Conservation (phyloP, 2,113 vertebrate genomes). For the Heptranchias perlo region DNA sequence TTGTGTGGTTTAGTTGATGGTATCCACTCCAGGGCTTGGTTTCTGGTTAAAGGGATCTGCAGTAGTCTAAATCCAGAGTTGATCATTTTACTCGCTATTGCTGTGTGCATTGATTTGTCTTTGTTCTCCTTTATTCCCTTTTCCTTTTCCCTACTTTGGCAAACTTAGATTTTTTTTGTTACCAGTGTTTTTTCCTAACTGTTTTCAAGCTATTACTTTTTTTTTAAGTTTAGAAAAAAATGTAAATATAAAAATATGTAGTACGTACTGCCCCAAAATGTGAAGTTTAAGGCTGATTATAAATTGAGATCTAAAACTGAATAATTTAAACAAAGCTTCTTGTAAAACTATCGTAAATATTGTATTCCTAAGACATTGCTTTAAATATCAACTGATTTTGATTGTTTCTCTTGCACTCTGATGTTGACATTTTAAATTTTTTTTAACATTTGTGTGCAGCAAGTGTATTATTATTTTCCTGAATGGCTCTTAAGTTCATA, state of each 20-base stretch:
- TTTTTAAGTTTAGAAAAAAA: neutral
- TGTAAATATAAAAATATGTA: neutral
- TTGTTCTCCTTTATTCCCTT: slow-evolving; percentile 18
- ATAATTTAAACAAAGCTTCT: neutral
- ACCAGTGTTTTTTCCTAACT: neutral
- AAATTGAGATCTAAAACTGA: slow-evolving; percentile 9
- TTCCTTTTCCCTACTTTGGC: neutral
- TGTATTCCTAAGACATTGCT: neutral
- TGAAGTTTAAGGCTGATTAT: neutral
- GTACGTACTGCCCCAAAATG: neutral
- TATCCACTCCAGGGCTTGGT: neutral
- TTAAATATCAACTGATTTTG: neutral
- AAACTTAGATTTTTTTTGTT: neutral
- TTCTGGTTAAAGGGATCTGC: neutral
- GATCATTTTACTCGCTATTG: neutral
- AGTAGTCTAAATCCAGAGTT: neutral
- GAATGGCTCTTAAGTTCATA: slow-evolving; percentile 80
- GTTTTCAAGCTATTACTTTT: neutral
- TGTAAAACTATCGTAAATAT: neutral
- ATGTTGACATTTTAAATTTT: neutral
- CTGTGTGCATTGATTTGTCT: neutral
- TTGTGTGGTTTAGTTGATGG: neutral
- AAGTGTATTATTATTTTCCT: slow-evolving; percentile 61
- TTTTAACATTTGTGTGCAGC: neutral
- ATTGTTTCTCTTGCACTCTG: neutral